Percentiles rank a stretch among this genome's conserved stretches.
phyloP scores from a whole-genome alignment of 2,797 vertebrate genomes.

The Takifugu ocellatus region DNA sequence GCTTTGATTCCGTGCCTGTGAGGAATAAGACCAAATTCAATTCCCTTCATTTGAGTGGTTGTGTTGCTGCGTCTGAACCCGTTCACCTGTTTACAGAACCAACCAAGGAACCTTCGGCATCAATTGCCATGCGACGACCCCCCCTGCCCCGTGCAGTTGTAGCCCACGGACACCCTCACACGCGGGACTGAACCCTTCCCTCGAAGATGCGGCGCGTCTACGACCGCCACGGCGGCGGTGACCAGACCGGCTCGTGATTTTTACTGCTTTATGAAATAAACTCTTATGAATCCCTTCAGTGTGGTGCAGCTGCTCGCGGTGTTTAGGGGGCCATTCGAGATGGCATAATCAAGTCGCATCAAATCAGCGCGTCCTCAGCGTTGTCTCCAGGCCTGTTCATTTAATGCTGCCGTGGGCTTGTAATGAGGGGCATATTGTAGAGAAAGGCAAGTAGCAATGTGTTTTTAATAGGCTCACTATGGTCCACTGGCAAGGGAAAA shows the following conservation, averaged over 20 bases:
- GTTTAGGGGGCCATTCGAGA: conserved; percentile 44
- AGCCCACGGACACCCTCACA: conserved; percentile 27
- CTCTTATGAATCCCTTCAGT: conserved; percentile 47
- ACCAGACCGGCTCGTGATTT: conserved; percentile 21
- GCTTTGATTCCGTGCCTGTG: too few relatives aligned
- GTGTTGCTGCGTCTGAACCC: too few relatives aligned
- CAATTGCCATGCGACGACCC: conserved; percentile 7
- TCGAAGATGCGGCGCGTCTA: conserved; percentile 22
- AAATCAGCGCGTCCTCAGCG: conserved; percentile 36
- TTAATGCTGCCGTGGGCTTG: conserved; percentile 29
- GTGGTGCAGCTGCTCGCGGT: conserved; percentile 44
- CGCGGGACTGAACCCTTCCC: conserved; percentile 29
- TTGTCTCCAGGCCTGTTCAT: conserved; percentile 55
- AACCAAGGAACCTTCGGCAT: conserved; percentile 15
- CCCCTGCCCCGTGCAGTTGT: too few relatives aligned
- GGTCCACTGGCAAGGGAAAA: conserved; percentile 58
- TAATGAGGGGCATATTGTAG: conserved; percentile 55
- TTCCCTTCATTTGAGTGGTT: too few relatives aligned
- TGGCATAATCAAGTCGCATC: conserved; percentile 54
- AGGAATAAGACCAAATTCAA: too few relatives aligned
- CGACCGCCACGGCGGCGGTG: conserved; percentile 23
- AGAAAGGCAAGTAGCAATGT: conserved; percentile 45
- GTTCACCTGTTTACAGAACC: too few relatives aligned
- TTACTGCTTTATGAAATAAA: conserved; percentile 33
- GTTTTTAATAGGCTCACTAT: conserved; percentile 67